A percentile compares a stretch with the other conserved stretches of the same genome.
Evolutionary conservation across 2,113 vertebrate genomes (phyloP).

Genomic region (Crotalus viridis): DNA sequence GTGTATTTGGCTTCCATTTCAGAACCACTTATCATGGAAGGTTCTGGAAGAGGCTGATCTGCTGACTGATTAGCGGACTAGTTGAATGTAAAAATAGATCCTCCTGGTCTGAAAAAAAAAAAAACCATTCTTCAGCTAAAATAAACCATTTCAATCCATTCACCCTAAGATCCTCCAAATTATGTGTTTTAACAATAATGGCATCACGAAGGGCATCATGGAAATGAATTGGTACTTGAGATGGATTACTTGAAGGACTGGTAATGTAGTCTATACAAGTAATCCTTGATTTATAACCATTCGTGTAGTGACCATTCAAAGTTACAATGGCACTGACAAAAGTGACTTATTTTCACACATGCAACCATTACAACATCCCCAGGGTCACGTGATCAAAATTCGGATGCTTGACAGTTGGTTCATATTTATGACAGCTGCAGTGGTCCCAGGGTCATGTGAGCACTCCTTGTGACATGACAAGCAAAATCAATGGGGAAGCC

Average conservation of each 20-base stretch:
- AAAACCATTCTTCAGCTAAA: not conserved
- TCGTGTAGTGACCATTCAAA: not conserved
- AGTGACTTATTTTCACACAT: not conserved
- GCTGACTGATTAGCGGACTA: not conserved
- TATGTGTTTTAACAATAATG: not conserved
- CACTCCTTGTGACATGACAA: not conserved
- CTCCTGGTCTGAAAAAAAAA: not conserved
- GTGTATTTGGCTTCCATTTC: not conserved
- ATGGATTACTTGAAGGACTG: not conserved
- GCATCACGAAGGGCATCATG: not conserved
- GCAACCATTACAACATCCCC: not conserved
- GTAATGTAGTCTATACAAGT: not conserved
- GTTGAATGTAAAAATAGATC: not conserved
- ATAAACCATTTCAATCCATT: not conserved
- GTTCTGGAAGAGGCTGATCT: conserved; percentile 1
- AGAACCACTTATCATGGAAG: conserved; percentile 2
- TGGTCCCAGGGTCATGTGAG: not conserved
- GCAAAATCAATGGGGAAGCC: not conserved
- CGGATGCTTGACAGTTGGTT: not conserved
- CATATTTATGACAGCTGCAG: not conserved
- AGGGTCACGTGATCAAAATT: not conserved
- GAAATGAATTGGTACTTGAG: conserved; percentile 1
- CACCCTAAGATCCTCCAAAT: not conserved
- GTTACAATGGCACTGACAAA: not conserved
- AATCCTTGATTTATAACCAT: not conserved